Evolutionary conservation across 2,888 invertebrate genomes (phyloP).

Genomic region (Oscheius onirici): DNA sequence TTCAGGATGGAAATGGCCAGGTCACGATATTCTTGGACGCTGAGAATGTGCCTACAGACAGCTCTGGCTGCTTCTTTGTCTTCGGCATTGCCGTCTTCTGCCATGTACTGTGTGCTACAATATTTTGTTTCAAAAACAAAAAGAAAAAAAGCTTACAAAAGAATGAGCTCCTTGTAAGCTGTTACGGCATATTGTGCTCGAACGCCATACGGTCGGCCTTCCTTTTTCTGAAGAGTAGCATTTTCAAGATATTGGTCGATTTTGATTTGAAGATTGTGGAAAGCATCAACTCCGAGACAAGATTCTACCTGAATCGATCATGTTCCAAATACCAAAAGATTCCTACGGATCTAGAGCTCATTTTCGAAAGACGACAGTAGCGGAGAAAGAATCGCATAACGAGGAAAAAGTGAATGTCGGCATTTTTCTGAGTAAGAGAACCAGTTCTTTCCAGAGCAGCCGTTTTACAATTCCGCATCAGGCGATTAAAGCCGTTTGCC

Average conservation of each 20-base stretch:
- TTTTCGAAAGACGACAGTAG: slow-evolving; percentile 47
- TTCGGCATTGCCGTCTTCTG: slow-evolving; percentile 30
- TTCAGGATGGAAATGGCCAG: slow-evolving; percentile 48
- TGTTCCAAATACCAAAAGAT: background rate
- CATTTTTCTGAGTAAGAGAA: slow-evolving; percentile 38
- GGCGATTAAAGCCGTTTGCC: slow-evolving; percentile 88
- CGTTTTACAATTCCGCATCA: slow-evolving; percentile 87
- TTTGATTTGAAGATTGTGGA: slow-evolving; percentile 93
- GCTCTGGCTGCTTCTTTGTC: slow-evolving; percentile 43
- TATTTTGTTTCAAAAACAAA: background rate
- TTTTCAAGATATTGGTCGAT: slow-evolving; percentile 73
- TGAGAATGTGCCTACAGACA: slow-evolving; percentile 53
- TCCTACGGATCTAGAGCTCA: slow-evolving; percentile 39
- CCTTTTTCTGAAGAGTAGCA: slow-evolving; percentile 76
- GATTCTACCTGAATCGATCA: slow-evolving; percentile 20
- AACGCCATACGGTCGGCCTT: slow-evolving; percentile 48
- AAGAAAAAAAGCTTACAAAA: slow-evolving; percentile 77
- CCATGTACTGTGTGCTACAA: slow-evolving; percentile 40
- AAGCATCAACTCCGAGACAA: slow-evolving; percentile 88
- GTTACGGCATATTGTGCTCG: slow-evolving; percentile 84
- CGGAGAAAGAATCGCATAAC: slow-evolving; percentile 53
- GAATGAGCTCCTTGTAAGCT: slow-evolving; percentile 84
- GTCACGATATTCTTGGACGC: slow-evolving; percentile 67
- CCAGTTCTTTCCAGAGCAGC: slow-evolving; percentile 37
- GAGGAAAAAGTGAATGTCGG: slow-evolving; percentile 59